Evolutionary conservation across 2,888 invertebrate species (phyloP), one percentile per base, ranked within the genome.

Genomic region (Xanthia togata): DNA sequence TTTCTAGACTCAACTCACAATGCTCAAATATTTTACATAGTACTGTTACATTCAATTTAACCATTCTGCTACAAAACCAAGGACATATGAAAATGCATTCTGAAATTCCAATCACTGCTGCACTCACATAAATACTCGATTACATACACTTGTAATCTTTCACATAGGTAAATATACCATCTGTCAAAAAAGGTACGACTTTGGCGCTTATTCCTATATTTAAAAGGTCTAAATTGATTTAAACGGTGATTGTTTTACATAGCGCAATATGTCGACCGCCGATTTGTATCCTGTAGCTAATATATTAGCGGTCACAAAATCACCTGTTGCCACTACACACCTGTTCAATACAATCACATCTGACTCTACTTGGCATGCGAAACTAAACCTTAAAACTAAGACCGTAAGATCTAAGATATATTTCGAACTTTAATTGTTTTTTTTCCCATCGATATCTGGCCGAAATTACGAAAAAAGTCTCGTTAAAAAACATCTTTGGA

Each of bases 271-370:
- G 93, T 95, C 92, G 93, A 92, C 90, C 91, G 92, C 90, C 91
- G 94, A 94, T 95, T 95, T 94, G 91, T 92, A 94, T 93, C 93
- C 93, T 93, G 93, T 92, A 92, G 91, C 91, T 93, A 94, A 95
- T 95, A 95, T 94, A 95, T 95, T 94, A 95, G 95, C 93, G 94
- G 94, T 94, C 94, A 93, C 93, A 94, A 94, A 94, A 93, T 96
- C 96, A 96, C 96, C 96, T 96, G 96, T 96, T 95, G 91, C 88
- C 89, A 83, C 85, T 88, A 90, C 89, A 93, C 96, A 96, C 96
- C 96, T 96, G 96, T 96, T 95, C 91, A 87, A 90, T 90, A 92
- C 93, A 96, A 96, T 96, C 96, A 96, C 96, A 96, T 95, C 95
- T 95, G 94, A 94, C 93, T 79, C 57, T 77, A 50, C 17, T 68